phyloP scores from a whole-genome alignment of 2,113 vertebrate genomes.

The Pseudolaguvia tuberculata region DNA sequence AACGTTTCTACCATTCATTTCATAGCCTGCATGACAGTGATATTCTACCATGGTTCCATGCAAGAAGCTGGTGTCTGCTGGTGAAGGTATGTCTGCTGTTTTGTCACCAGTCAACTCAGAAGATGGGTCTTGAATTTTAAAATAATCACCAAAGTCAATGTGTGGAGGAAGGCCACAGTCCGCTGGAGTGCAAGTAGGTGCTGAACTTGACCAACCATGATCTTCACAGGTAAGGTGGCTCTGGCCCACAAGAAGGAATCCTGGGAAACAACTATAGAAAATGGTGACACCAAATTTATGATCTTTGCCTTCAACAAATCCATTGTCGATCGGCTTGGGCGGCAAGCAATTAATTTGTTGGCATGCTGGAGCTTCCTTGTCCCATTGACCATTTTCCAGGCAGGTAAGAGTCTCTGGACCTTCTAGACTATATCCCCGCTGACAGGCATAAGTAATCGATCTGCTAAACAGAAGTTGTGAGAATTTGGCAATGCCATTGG shows the following conservation, averaged over 20 bases:
- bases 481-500: slow-evolving; percentile 76
- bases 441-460: slow-evolving; percentile 78
- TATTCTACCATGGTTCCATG: slow-evolving; percentile 80
- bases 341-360: slow-evolving; percentile 80
- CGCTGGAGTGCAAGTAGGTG: slow-evolving; percentile 77
- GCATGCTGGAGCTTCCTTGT: slow-evolving; percentile 73
- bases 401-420: slow-evolving; percentile 79
- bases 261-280: slow-evolving; percentile 96
- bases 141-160: slow-evolving; percentile 90
- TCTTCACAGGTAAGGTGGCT: slow-evolving; percentile 92
- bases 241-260: slow-evolving; percentile 85
- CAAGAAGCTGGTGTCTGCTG: slow-evolving; percentile 70
- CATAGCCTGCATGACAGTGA: slow-evolving; percentile 79
- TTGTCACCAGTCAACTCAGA: slow-evolving; percentile 15
- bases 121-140: slow-evolving; percentile 57
- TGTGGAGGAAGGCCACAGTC: slow-evolving; percentile 96
- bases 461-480: slow-evolving; percentile 81
- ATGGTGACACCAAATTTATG: slow-evolving; percentile 90
- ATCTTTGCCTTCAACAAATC: slow-evolving; percentile 95
- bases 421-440: slow-evolving; percentile 81
- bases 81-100: slow-evolving; percentile 20
- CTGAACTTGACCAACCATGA: slow-evolving; percentile 82
- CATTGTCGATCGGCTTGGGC: slow-evolving; percentile 86
- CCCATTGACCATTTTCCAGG: slow-evolving; percentile 82
- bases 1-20: slow-evolving; percentile 71